phyloP scores from a whole-genome alignment of 2,888 invertebrate species.

The Brenthis hecate region DNA sequence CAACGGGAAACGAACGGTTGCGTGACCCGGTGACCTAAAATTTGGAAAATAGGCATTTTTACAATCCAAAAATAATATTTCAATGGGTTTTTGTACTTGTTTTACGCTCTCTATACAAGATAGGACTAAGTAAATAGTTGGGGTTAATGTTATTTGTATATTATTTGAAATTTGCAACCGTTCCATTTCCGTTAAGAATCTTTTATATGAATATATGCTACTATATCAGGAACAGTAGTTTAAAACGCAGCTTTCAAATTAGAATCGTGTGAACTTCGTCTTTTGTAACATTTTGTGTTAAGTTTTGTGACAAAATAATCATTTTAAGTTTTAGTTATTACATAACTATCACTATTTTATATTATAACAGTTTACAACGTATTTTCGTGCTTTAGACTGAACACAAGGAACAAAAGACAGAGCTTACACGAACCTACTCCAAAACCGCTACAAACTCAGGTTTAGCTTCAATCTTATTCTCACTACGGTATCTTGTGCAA shows the following conservation, averaged over 20 bases:
- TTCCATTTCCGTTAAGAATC: conserved; percentile 22
- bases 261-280: conserved; percentile 18
- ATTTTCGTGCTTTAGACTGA: neutral
- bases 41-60: conserved; percentile 30
- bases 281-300: neutral
- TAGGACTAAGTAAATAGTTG: neutral
- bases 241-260: neutral
- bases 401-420: conserved; percentile 4
- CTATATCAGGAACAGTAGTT: conserved; percentile 6
- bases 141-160: conserved; percentile 7
- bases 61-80: conserved; percentile 22
- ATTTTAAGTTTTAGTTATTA: conserved; percentile 8
- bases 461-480: conserved; percentile 61
- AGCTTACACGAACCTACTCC: conserved; percentile 31
- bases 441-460: conserved; percentile 47
- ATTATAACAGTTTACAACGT: neutral
- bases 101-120: conserved; percentile 18
- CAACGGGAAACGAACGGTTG: conserved; percentile 33
- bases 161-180: conserved; percentile 7
- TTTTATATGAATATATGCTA: conserved; percentile 15
- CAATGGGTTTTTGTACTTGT: conserved; percentile 13
- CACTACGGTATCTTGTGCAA: conserved; percentile 80
- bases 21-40: conserved; percentile 29
- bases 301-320: neutral
- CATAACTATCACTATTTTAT: conserved; percentile 9